A percentile compares a stretch with the other conserved stretches of the same genome.
Conservation (phyloP, 2,888 invertebrate species). For the Oscheius myriophilus region DNA sequence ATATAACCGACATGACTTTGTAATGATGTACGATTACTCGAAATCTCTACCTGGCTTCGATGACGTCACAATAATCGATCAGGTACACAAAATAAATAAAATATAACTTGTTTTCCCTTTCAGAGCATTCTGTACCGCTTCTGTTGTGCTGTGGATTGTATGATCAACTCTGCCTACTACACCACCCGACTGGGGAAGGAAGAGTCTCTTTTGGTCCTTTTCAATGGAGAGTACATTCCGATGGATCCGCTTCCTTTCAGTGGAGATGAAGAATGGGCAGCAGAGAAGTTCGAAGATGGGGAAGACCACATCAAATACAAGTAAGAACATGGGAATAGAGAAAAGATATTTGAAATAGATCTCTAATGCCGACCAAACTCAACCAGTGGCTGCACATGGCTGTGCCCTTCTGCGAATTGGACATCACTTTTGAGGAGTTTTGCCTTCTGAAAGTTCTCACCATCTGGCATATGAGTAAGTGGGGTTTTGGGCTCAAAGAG, state of each 20-base stretch:
- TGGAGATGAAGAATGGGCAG: constrained; percentile 44
- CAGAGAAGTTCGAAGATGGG: constrained; percentile 27
- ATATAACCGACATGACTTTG: constrained; percentile 49
- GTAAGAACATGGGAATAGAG: constrained; percentile 30
- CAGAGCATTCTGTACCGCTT: constrained; percentile 49
- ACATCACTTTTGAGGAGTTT: constrained; percentile 51
- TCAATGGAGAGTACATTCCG: constrained; percentile 46
- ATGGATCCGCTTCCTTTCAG: constrained; percentile 45
- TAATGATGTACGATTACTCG: constrained; percentile 53
- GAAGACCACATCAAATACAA: constrained; percentile 49
- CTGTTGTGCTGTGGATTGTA: constrained; percentile 51
- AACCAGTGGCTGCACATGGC: constrained; percentile 47
- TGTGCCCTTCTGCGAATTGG: constrained; percentile 39
- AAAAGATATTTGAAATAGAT: constrained; percentile 1
- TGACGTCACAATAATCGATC: constrained; percentile 38
- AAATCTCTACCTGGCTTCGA: constrained; percentile 48
- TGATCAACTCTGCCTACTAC: constrained; percentile 53
- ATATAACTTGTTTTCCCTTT: not conserved
- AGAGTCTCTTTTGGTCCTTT: constrained; percentile 35
- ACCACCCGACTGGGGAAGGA: constrained; percentile 36
- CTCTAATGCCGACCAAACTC: constrained; percentile 50
- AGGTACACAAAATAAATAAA: constrained; percentile 26
- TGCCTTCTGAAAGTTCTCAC: constrained; percentile 48
- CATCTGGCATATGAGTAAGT: constrained; percentile 53
- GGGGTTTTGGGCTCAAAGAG: too few species aligned